Conservation (phyloP, 2,888 invertebrate genomes). For the Leucoma salicis region DNA sequence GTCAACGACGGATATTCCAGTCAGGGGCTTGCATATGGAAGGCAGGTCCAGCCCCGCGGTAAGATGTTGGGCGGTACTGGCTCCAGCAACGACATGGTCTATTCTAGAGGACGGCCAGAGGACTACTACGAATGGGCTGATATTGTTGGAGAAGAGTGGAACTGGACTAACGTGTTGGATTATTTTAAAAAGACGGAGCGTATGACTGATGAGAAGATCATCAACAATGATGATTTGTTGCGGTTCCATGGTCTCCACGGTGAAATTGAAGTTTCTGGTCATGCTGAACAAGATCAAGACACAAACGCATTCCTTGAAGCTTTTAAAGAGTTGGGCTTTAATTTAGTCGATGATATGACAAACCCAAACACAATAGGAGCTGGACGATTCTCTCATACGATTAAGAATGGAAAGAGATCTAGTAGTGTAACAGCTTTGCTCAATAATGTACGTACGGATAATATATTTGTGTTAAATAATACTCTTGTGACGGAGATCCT, state of each 20-base stretch:
- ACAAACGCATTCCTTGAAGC: slow-evolving; percentile 50
- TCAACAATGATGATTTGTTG: slow-evolving; percentile 48
- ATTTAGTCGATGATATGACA: slow-evolving; percentile 64
- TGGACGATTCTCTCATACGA: slow-evolving; percentile 64
- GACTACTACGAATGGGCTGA: slow-evolving; percentile 67
- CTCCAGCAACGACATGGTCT: slow-evolving; percentile 67
- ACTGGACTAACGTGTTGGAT: slow-evolving; percentile 55
- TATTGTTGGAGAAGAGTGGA: slow-evolving; percentile 49
- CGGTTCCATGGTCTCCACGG: slow-evolving; percentile 52
- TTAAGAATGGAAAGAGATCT: slow-evolving; percentile 51
- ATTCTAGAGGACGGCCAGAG: slow-evolving; percentile 59
- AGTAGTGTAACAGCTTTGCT: slow-evolving; percentile 57
- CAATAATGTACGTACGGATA: slow-evolving; percentile 41
- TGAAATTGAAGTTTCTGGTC: slow-evolving; percentile 60
- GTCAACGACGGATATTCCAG: slow-evolving; percentile 49
- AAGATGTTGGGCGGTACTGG: slow-evolving; percentile 66
- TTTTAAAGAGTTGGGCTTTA: slow-evolving; percentile 55
- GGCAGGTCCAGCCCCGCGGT: slow-evolving; percentile 59
- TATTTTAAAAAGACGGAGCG: slow-evolving; percentile 66
- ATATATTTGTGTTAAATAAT: slow-evolving; percentile 52
- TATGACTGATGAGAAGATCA: slow-evolving; percentile 56
- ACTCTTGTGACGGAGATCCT: slow-evolving; percentile 53
- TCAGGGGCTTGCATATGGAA: slow-evolving; percentile 49
- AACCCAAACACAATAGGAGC: slow-evolving; percentile 55
- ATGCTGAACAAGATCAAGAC: slow-evolving; percentile 10